Evolutionary conservation across 1,140 invertebrate genomes (phyloP).

Genomic region (Euglossa dilemma): DNA sequence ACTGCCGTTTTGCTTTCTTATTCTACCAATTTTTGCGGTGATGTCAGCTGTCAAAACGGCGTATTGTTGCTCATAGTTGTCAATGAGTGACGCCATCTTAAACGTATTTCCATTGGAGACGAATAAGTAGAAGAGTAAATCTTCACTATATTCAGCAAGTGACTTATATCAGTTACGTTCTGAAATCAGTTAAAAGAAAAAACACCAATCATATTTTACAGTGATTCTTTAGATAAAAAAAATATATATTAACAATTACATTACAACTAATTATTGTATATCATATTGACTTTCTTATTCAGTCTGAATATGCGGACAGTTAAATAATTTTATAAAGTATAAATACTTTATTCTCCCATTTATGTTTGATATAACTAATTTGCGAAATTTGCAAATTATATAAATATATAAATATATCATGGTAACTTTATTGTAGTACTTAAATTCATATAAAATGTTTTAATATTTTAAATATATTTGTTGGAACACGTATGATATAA

Average conservation of each 20-base stretch:
- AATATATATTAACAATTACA: not conserved
- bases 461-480: not conserved
- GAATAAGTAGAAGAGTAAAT: slow-evolving; percentile 13
- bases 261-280: not conserved
- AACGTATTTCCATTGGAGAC: slow-evolving; percentile 51
- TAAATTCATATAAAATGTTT: not conserved
- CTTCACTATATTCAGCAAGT: not conserved
- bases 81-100: slow-evolving; percentile 88
- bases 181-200: slow-evolving; percentile 28
- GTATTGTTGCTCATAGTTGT: slow-evolving; percentile 93
- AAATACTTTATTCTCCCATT: not conserved
- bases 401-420: too few relatives aligned
- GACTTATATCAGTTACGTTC: not conserved
- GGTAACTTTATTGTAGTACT: not conserved
- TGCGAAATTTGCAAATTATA: not conserved
- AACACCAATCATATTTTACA: not conserved
- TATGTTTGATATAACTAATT: not conserved
- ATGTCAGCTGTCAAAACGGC: slow-evolving; percentile 91
- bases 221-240: too few relatives aligned
- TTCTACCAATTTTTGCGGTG: slow-evolving; percentile 90
- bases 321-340: not conserved
- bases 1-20: slow-evolving; percentile 82
- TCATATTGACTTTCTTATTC: not conserved
- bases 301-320: not conserved
- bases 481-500: not conserved